Conservation (phyloP, 2,888 invertebrate genomes). For the Eubasilissa splendida region DNA sequence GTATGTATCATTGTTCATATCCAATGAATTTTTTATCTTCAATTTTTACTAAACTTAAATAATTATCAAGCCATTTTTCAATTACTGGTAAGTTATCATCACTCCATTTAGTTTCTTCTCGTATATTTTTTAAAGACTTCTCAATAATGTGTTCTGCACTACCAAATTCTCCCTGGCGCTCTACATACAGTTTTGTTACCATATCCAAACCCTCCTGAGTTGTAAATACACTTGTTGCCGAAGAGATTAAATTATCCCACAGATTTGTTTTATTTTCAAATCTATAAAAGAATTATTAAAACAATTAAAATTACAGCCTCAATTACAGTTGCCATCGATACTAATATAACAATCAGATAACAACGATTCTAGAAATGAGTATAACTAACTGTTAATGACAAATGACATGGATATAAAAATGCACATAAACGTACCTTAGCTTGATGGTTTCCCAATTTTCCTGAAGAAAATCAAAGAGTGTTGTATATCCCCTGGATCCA, state of each 20-base stretch:
- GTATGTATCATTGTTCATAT: constrained; percentile 52
- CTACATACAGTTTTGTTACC: constrained; percentile 77
- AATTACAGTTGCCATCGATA: too few relatives aligned
- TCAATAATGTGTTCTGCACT: constrained; percentile 83
- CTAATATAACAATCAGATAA: too few relatives aligned
- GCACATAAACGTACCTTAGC: constrained; percentile 70
- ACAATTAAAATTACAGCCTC: too few relatives aligned
- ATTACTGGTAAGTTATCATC: constrained; percentile 83
- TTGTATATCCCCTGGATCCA: constrained; percentile 80
- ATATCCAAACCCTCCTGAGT: constrained; percentile 82
- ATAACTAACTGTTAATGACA: not conserved
- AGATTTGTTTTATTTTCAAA: constrained; percentile 80
- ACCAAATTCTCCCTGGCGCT: constrained; percentile 79
- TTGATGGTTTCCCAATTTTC: constrained; percentile 81
- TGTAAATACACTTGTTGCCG: constrained; percentile 83
- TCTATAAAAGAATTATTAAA: constrained; percentile 64
- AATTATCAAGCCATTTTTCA: constrained; percentile 79
- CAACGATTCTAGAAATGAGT: not conserved
- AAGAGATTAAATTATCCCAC: constrained; percentile 83
- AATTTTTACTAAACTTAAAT: constrained; percentile 64
- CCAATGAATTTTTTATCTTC: constrained; percentile 63
- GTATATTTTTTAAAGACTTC: constrained; percentile 80
- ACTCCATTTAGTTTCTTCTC: constrained; percentile 84
- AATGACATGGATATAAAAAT: not conserved
- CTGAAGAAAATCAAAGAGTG: constrained; percentile 80